These are phyloP conservation scores for Maniola jurtina DNA, from an alignment of 1,140 invertebrate species.

Conservation along the genomic window DNA sequence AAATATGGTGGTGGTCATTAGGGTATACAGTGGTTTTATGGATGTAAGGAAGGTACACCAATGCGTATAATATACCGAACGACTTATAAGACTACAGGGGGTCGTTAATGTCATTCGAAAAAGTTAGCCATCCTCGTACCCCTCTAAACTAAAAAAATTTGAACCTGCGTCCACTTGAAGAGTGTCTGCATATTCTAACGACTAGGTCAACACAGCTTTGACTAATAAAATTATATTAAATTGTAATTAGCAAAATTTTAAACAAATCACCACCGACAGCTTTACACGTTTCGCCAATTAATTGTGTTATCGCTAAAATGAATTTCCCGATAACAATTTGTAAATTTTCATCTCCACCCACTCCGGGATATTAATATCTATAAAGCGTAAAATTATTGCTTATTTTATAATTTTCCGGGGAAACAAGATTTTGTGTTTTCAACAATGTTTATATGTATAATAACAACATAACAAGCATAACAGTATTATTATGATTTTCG, in stretches of 20 bases:
- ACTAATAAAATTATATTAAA: background rate
- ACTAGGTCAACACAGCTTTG: too few species aligned
- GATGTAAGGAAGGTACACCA: too few species aligned
- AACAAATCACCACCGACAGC: background rate
- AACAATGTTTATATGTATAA: background rate
- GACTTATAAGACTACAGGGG: too few species aligned
- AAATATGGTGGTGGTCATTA: too few species aligned
- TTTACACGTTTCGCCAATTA: background rate
- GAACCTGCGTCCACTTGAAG: too few species aligned
- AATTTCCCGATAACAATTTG: conserved; percentile 5
- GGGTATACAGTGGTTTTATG: too few species aligned
- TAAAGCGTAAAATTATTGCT: background rate
- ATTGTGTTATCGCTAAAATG: conserved; percentile 6
- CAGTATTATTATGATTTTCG: too few species aligned
- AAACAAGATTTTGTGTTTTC: background rate
- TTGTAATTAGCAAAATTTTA: conserved; percentile 1
- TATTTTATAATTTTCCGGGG: background rate
- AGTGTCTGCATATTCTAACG: too few species aligned
- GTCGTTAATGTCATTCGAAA: too few species aligned
- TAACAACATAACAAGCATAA: background rate
- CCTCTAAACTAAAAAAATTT: too few species aligned
- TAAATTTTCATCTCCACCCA: background rate
- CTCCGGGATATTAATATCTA: background rate
- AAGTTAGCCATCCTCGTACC: too few species aligned
- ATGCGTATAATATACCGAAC: too few species aligned